Evolutionary conservation across 2,797 vertebrate species (phyloP).

Genomic region (Rachycentron canadum): DNA sequence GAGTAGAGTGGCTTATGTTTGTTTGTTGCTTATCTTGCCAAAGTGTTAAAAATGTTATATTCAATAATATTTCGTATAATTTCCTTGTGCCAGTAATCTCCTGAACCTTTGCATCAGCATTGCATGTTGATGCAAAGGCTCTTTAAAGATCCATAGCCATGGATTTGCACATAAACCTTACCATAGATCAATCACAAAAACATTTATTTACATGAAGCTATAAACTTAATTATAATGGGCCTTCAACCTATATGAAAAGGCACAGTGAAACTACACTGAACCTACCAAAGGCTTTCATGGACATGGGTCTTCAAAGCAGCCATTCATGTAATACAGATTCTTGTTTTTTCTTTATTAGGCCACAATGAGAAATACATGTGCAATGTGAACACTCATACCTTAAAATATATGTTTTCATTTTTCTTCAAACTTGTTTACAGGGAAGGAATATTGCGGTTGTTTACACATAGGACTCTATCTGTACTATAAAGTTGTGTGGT

Average conservation of each 20-base stretch:
- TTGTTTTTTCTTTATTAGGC: too few species aligned
- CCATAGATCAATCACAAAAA: slow-evolving; percentile 1
- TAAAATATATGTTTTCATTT: slow-evolving; percentile 25
- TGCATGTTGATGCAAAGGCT: slow-evolving; percentile 2
- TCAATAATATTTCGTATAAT: slow-evolving; percentile 59
- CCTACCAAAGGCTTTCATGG: slow-evolving; percentile 72
- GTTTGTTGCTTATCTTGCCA: slow-evolving; percentile 60
- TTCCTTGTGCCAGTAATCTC: slow-evolving; percentile 50
- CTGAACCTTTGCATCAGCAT: slow-evolving; percentile 19
- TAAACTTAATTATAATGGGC: background rate
- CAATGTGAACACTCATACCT: too few species aligned
- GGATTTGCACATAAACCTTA: slow-evolving; percentile 49
- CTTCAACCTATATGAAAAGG: slow-evolving; percentile 47
- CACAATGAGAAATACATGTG: too few species aligned
- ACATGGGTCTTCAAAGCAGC: slow-evolving; percentile 5
- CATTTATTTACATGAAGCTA: slow-evolving; percentile 16
- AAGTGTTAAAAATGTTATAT: slow-evolving; percentile 59
- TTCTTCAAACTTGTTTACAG: slow-evolving; percentile 58
- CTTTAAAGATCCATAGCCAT: slow-evolving; percentile 9
- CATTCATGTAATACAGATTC: too few species aligned
- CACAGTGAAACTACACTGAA: slow-evolving; percentile 42
- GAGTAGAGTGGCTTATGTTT: slow-evolving; percentile 20
- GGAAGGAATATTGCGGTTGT: slow-evolving; percentile 41
- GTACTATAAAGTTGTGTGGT: slow-evolving; percentile 59
- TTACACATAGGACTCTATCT: slow-evolving; percentile 64